Conservation (phyloP, 2,113 vertebrate genomes). For the Quiscalus mexicanus region DNA sequence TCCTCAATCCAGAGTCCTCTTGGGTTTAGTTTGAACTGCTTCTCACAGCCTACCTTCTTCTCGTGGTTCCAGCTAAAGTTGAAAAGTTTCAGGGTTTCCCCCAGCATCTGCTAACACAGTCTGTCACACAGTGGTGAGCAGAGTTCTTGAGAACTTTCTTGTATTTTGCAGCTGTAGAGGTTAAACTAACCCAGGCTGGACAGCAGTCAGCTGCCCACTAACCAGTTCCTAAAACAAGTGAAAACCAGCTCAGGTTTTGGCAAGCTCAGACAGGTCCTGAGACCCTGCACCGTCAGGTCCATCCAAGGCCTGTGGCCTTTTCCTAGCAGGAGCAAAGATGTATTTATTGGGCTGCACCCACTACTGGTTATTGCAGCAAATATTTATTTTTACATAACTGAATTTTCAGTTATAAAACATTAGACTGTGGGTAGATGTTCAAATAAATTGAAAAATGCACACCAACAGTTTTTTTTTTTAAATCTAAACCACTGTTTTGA, state of each 20-base stretch:
- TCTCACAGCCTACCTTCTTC: neutral
- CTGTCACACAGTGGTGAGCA: neutral
- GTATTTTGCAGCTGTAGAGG: neutral
- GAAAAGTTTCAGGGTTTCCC: neutral
- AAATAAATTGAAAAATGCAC: neutral
- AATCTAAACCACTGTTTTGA: neutral
- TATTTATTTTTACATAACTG: neutral
- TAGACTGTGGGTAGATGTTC: neutral
- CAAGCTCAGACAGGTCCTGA: neutral
- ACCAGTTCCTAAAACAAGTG: neutral
- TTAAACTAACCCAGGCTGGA: neutral
- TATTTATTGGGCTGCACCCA: neutral
- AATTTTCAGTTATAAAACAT: neutral
- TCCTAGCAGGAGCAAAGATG: neutral
- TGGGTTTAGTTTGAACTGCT: neutral
- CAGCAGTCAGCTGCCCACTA: neutral
- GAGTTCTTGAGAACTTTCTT: neutral
- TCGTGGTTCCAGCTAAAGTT: neutral
- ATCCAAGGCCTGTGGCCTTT: neutral
- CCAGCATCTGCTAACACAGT: neutral
- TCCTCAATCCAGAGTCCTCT: neutral
- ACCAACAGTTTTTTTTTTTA: neutral
- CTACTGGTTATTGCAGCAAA: neutral
- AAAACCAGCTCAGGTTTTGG: neutral
- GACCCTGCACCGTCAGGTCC: neutral